Conservation (phyloP, 2,888 invertebrate genomes). For the Acronicta leporina region DNA sequence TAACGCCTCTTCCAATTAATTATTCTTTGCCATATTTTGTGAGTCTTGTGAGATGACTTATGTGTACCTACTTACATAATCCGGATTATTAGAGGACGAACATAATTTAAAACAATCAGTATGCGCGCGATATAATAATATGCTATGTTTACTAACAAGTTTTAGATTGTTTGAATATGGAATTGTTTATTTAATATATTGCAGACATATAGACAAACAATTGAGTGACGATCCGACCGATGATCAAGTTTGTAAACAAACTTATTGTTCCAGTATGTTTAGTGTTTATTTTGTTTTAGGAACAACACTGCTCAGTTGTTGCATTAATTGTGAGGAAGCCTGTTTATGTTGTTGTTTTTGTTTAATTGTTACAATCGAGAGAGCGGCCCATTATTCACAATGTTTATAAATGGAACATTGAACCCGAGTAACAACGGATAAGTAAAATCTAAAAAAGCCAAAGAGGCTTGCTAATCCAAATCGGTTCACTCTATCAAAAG, state of each 20-base stretch:
- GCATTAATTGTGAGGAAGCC: background rate
- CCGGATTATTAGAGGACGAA: slow-evolving; percentile 8
- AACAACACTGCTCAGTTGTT: background rate
- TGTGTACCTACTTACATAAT: slow-evolving; percentile 14
- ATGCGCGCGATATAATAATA: slow-evolving; percentile 11
- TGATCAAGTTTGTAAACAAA: slow-evolving; percentile 21
- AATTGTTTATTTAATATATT: slow-evolving; percentile 27
- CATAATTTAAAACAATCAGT: slow-evolving; percentile 30
- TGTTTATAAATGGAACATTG: too few species aligned
- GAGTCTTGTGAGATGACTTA: slow-evolving; percentile 7
- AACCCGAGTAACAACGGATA: too few species aligned
- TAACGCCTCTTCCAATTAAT: slow-evolving; percentile 31
- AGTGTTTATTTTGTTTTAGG: background rate
- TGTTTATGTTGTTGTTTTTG: background rate
- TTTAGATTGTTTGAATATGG: slow-evolving; percentile 4
- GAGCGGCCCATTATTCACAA: too few species aligned
- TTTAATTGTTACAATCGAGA: background rate
- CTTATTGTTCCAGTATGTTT: slow-evolving; percentile 10
- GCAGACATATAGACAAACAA: slow-evolving; percentile 1
- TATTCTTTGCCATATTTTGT: slow-evolving; percentile 14
- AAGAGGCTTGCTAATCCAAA: too few species aligned
- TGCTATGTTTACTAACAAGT: slow-evolving; percentile 35
- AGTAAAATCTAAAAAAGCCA: too few species aligned
- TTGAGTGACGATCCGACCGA: slow-evolving; percentile 8
- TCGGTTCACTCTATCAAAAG: too few species aligned